phyloP scores from a whole-genome alignment of 2,113 vertebrate genomes.

The Tautogolabrus adspersus region DNA sequence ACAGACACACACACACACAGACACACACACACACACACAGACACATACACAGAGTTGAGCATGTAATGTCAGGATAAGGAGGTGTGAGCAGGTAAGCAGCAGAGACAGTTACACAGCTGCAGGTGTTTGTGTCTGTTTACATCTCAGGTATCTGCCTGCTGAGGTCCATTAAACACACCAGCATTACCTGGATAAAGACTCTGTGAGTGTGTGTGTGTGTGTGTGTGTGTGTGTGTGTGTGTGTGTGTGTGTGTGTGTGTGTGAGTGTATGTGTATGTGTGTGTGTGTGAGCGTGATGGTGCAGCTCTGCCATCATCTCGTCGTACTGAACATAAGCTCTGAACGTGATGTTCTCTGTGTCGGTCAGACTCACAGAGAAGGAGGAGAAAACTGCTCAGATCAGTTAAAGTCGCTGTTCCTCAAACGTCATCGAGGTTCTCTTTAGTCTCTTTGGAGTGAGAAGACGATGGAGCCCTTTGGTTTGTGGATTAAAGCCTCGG shows the following conservation, averaged over 20 bases:
- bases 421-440: too few relatives aligned
- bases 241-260: slow-evolving; percentile 17
- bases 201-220: slow-evolving; percentile 11
- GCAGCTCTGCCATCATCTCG: neutral
- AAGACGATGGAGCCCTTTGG: too few relatives aligned
- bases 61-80: neutral
- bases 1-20: too few relatives aligned
- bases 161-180: slow-evolving; percentile 54
- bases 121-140: slow-evolving; percentile 58
- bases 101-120: slow-evolving; percentile 31
- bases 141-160: slow-evolving; percentile 46
- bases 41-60: neutral
- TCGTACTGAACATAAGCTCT: slow-evolving; percentile 1
- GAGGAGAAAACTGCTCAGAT: too few relatives aligned
- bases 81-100: slow-evolving; percentile 6
- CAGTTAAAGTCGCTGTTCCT: too few relatives aligned
- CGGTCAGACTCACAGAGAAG: too few relatives aligned
- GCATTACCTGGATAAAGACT: slow-evolving; percentile 38
- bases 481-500: too few relatives aligned
- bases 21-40: too few relatives aligned
- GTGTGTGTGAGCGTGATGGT: neutral
- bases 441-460: too few relatives aligned
- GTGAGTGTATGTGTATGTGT: neutral
- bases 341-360: neutral
- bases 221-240: slow-evolving; percentile 18